Conservation (phyloP, 2,888 invertebrate genomes). For the Amphipoea lucens region DNA sequence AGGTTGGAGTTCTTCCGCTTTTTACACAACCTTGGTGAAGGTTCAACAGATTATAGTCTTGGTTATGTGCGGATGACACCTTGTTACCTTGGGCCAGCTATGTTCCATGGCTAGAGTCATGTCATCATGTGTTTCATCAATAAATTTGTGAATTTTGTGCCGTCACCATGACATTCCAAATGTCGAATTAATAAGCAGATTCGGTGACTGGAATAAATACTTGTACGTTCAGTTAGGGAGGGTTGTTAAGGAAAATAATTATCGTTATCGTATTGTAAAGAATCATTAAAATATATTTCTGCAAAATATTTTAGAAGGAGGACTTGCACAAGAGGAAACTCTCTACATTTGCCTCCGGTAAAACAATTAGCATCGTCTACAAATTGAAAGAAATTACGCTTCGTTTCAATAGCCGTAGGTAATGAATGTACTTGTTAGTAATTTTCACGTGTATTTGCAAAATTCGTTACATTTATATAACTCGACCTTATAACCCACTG, state of each 20-base stretch:
- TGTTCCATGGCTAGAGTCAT: constrained; percentile 15
- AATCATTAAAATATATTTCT: constrained; percentile 25
- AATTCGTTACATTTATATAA: constrained; percentile 78
- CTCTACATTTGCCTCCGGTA: constrained; percentile 30
- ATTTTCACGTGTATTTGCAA: constrained; percentile 68
- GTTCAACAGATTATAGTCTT: constrained; percentile 45
- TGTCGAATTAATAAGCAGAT: not conserved
- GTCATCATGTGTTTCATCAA: not conserved
- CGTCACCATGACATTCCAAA: not conserved
- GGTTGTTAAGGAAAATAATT: constrained; percentile 15
- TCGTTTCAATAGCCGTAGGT: constrained; percentile 31
- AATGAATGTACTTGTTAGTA: constrained; percentile 46
- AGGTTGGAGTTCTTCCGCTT: constrained; percentile 63
- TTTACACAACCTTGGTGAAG: constrained; percentile 45
- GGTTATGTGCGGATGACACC: constrained; percentile 31
- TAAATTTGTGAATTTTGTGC: not conserved
- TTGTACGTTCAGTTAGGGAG: not conserved
- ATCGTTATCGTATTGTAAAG: not conserved
- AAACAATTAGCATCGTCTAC: constrained; percentile 45
- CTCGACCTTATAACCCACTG: constrained; percentile 84
- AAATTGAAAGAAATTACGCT: constrained; percentile 46
- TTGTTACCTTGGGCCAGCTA: constrained; percentile 15
- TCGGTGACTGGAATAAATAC: constrained; percentile 2
- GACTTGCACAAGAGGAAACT: constrained; percentile 20
- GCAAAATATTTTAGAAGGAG: constrained; percentile 2